Conservation (phyloP, 2,888 invertebrate species). For the Melieria crassipennis region DNA sequence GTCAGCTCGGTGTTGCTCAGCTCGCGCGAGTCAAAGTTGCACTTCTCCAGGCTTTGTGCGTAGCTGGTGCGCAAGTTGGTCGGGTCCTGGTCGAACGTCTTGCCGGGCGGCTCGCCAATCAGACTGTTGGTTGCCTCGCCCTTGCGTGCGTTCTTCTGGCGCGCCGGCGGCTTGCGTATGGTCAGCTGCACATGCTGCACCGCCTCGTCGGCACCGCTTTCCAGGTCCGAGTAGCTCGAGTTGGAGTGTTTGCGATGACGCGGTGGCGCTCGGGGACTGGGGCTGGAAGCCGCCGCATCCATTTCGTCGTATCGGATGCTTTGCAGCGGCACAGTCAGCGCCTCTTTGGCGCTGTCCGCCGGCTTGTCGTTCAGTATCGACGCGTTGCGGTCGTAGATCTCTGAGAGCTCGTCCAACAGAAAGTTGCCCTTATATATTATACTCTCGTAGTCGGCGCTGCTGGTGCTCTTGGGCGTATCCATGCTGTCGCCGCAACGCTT, state of each 20-base stretch:
- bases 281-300: not conserved
- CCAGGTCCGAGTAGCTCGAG: conserved; percentile 39
- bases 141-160: conserved; percentile 45
- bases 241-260: conserved; percentile 40
- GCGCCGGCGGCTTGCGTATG: conserved; percentile 54
- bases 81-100: conserved; percentile 65
- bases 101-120: conserved; percentile 32
- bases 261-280: conserved; percentile 44
- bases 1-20: conserved; percentile 42
- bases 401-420: conserved; percentile 66
- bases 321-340: not conserved
- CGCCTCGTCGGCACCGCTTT: conserved; percentile 35
- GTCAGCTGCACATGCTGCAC: conserved; percentile 58
- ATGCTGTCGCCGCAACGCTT: conserved; percentile 44
- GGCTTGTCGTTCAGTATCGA: conserved; percentile 69
- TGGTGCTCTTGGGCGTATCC: conserved; percentile 42
- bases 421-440: conserved; percentile 59
- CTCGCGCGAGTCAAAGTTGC: conserved; percentile 58
- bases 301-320: not conserved
- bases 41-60: conserved; percentile 63
- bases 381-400: conserved; percentile 69
- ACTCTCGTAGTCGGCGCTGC: conserved; percentile 52
- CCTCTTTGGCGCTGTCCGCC: conserved; percentile 35
- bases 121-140: conserved; percentile 34
- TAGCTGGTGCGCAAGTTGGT: conserved; percentile 63